A percentile compares a stretch with the other conserved stretches of the same genome.
Conservation (phyloP, 2,888 invertebrate genomes). For the Furcula furcula region DNA sequence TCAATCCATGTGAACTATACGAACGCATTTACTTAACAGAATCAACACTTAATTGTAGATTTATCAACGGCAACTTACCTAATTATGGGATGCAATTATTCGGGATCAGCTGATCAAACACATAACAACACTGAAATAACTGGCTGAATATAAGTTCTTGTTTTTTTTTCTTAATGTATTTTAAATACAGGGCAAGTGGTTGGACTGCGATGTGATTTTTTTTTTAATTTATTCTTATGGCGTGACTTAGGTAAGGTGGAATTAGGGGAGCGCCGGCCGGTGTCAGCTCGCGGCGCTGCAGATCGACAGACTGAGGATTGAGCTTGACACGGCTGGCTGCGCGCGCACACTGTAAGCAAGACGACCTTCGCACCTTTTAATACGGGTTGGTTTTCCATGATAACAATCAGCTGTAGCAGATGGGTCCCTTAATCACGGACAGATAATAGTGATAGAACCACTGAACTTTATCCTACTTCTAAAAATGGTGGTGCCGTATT, state of each 20-base stretch:
- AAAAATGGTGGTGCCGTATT: too few species aligned
- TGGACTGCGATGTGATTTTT: slow-evolving; percentile 15
- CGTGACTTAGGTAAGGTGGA: slow-evolving; percentile 26
- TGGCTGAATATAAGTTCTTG: slow-evolving; percentile 10
- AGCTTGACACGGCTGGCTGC: slow-evolving; percentile 36
- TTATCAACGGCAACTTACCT: slow-evolving; percentile 49
- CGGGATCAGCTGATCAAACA: slow-evolving; percentile 11
- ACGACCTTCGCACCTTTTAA: slow-evolving; percentile 39
- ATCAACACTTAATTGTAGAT: slow-evolving; percentile 50
- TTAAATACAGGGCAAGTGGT: slow-evolving; percentile 26
- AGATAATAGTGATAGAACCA: too few species aligned
- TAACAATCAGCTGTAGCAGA: too few species aligned
- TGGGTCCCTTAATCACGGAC: too few species aligned
- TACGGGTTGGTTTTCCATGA: slow-evolving; percentile 32
- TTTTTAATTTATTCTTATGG: slow-evolving; percentile 34
- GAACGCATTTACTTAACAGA: slow-evolving; percentile 68
- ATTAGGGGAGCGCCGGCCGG: slow-evolving; percentile 40
- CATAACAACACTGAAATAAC: slow-evolving; percentile 29
- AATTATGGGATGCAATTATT: slow-evolving; percentile 17
- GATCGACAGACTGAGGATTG: slow-evolving; percentile 63
- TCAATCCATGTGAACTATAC: slow-evolving; percentile 73
- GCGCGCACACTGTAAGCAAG: slow-evolving; percentile 38
- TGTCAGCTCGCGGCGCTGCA: slow-evolving; percentile 57
- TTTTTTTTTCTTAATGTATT: too few species aligned
- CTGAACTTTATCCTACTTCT: too few species aligned